Evolutionary conservation across 2,113 vertebrate genomes (phyloP).

Genomic region (Nibea coibor): DNA sequence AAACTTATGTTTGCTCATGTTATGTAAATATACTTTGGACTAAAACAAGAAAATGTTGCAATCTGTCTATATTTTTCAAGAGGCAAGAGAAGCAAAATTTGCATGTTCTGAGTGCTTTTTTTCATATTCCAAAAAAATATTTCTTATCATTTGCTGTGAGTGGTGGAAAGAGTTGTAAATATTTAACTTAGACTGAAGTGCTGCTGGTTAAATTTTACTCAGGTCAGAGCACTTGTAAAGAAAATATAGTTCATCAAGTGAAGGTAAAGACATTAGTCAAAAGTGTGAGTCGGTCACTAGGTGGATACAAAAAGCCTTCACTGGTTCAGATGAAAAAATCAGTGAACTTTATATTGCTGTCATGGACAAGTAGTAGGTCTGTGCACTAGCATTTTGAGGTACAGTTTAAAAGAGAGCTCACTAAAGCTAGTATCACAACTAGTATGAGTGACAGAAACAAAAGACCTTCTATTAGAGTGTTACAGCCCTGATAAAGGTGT

Average conservation of each 20-base stretch:
- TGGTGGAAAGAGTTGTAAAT: conserved; percentile 51
- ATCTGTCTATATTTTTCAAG: too few relatives aligned
- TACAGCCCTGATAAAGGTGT: neutral
- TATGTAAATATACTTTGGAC: neutral
- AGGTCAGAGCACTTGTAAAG: conserved; percentile 34
- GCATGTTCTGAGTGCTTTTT: neutral
- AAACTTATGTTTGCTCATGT: neutral
- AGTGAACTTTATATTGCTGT: neutral
- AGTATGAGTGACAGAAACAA: neutral
- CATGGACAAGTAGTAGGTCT: neutral
- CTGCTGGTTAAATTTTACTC: conserved; percentile 58
- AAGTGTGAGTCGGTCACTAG: conserved; percentile 24
- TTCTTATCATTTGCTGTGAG: conserved; percentile 47
- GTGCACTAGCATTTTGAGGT: neutral
- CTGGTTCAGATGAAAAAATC: neutral
- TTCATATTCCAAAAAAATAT: conserved; percentile 1
- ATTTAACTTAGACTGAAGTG: conserved; percentile 51
- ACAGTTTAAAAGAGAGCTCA: neutral
- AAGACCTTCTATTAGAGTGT: neutral
- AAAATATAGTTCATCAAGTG: conserved; percentile 19
- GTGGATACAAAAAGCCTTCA: conserved; percentile 19
- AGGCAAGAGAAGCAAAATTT: neutral
- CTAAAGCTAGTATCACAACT: neutral
- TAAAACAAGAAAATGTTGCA: neutral
- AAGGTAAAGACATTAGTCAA: conserved; percentile 23